A percentile compares a stretch with the other conserved stretches of the same genome.
These are phyloP conservation scores for Pollachius pollachius DNA, from an alignment of 2,113 vertebrate genomes.

Conservation along the genomic window DNA sequence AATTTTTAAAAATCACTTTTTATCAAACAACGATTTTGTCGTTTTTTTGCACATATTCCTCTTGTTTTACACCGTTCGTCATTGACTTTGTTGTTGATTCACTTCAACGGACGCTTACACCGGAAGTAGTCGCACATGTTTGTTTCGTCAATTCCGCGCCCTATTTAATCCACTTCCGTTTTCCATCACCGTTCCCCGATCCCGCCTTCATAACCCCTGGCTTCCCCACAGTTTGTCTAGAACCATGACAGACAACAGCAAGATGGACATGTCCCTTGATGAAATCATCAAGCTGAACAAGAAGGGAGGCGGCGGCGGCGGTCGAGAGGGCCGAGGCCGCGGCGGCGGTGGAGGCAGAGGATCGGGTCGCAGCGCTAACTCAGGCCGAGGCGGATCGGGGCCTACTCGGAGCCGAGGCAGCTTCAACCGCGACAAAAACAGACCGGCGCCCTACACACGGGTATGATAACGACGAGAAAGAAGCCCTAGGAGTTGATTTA, in stretches of 20 bases:
- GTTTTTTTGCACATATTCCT: no score
- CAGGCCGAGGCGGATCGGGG: conserved; percentile 62
- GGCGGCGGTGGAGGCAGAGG: conserved; percentile 71
- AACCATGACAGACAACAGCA: conserved; percentile 80
- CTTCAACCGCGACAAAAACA: conserved; percentile 77
- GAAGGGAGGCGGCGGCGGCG: conserved; percentile 62
- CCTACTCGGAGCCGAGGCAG: conserved; percentile 71
- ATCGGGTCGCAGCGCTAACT: conserved; percentile 61
- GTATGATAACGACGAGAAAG: conserved; percentile 63
- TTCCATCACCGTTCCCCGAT: background rate
- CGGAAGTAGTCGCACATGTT: background rate
- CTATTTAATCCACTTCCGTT: background rate
- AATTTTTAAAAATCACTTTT: no score
- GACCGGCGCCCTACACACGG: conserved; percentile 86
- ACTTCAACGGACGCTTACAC: background rate
- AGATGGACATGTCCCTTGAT: conserved; percentile 96
- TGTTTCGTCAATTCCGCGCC: background rate
- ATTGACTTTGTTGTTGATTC: no score
- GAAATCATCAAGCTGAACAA: conserved; percentile 92
- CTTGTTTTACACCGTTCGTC: no score
- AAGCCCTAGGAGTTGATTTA: conserved; percentile 24
- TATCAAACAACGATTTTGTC: no score
- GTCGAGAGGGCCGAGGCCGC: conserved; percentile 54
- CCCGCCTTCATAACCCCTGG: background rate
- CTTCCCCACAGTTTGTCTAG: background rate